Conservation (phyloP, 2,113 vertebrate genomes). For the Larimichthys crocea region DNA sequence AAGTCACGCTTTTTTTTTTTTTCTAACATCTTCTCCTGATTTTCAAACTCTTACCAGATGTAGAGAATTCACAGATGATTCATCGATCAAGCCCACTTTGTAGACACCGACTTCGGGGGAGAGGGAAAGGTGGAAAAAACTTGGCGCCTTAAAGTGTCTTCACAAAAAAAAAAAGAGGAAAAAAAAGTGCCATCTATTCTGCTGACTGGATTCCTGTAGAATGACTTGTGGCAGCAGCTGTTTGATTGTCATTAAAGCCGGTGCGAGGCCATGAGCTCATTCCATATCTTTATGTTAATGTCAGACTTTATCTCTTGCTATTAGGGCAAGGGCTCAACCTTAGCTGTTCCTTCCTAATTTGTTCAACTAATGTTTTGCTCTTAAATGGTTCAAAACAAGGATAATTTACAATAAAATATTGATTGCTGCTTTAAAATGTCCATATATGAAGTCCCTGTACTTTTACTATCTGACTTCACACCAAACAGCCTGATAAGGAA, state of each 20-base stretch:
- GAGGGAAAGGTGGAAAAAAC: slow-evolving; percentile 34
- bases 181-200: slow-evolving; percentile 75
- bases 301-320: slow-evolving; percentile 57
- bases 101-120: slow-evolving; percentile 84
- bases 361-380: slow-evolving; percentile 8
- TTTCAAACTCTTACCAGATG: slow-evolving; percentile 91
- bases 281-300: slow-evolving; percentile 64
- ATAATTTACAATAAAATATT: background rate
- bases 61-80: slow-evolving; percentile 87
- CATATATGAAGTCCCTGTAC: background rate
- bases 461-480: slow-evolving; percentile 4
- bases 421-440: slow-evolving; percentile 9
- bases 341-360: slow-evolving; percentile 43
- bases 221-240: slow-evolving; percentile 79
- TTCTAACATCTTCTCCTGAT: slow-evolving; percentile 83
- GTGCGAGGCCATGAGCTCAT: slow-evolving; percentile 60
- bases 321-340: slow-evolving; percentile 26
- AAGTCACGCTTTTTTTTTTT: slow-evolving; percentile 75
- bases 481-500: slow-evolving; percentile 21
- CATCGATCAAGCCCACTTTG: slow-evolving; percentile 86
- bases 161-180: slow-evolving; percentile 47
- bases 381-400: background rate
- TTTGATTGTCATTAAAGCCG: slow-evolving; percentile 74
- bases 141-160: slow-evolving; percentile 74
- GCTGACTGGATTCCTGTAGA: slow-evolving; percentile 76